Conservation (phyloP, 53 echinoderm and acorn worm genomes). For the Crossaster papposus region DNA sequence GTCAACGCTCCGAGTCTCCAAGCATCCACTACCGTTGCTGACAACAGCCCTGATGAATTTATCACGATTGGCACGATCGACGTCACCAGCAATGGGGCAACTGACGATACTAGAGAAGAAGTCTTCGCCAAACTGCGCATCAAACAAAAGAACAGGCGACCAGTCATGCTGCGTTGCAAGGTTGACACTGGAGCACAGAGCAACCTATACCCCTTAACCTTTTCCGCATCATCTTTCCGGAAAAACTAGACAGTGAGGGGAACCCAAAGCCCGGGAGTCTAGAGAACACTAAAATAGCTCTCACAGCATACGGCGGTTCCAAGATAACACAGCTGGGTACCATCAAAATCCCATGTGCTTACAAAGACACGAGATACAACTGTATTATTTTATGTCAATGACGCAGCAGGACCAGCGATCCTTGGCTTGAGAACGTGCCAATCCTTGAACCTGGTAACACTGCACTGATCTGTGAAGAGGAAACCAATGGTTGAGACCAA, state of each 20-base stretch:
- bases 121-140: conserved; percentile 25
- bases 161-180: conserved; percentile 11
- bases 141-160: background rate
- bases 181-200: conserved; percentile 35
- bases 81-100: background rate
- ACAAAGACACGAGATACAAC: background rate
- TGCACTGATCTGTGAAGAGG: conserved; percentile 29
- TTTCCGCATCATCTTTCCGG: conserved; percentile 28
- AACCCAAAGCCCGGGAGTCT: conserved; percentile 11
- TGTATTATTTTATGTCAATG: conserved; percentile 34
- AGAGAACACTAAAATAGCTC: background rate
- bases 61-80: conserved; percentile 26
- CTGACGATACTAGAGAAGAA: background rate
- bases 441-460: conserved; percentile 14
- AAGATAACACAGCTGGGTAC: conserved; percentile 10
- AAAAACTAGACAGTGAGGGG: conserved; percentile 43
- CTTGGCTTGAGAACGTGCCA: conserved; percentile 22
- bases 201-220: conserved; percentile 24
- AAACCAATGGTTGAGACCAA: background rate
- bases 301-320: conserved; percentile 2
- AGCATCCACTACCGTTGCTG: too few species aligned
- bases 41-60: background rate
- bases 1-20: background rate
- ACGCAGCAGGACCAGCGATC: conserved; percentile 40
- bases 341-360: background rate